Evolutionary conservation across 92 coral and sea anemone species (phyloP).

Genomic region (Muricea muricata): DNA sequence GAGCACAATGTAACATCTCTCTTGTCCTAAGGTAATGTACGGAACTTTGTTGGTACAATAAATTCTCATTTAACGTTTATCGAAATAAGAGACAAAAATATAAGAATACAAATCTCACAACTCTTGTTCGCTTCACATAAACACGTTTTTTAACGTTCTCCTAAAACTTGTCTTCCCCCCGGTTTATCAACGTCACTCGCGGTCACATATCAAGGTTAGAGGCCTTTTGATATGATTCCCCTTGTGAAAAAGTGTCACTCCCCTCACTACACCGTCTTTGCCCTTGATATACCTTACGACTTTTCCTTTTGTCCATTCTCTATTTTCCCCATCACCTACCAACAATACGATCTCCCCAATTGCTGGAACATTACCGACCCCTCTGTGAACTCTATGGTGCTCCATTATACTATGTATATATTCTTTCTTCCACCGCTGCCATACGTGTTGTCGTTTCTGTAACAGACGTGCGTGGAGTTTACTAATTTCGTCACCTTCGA

Average conservation of each 20-base stretch:
- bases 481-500: slow-evolving; percentile 30
- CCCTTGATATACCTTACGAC: slow-evolving; percentile 53
- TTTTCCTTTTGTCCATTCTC: slow-evolving; percentile 65
- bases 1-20: too few species aligned
- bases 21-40: too few species aligned
- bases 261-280: slow-evolving; percentile 62
- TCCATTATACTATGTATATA: slow-evolving; percentile 66
- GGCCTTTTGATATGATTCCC: slow-evolving; percentile 10
- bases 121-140: neutral
- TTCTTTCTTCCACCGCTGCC: slow-evolving; percentile 51
- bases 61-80: too few species aligned
- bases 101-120: too few species aligned
- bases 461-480: slow-evolving; percentile 3
- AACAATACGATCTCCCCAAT: slow-evolving; percentile 65
- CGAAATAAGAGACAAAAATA: too few species aligned
- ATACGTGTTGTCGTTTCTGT: slow-evolving; percentile 34
- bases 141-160: neutral
- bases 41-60: neutral
- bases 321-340: slow-evolving; percentile 71
- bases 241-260: slow-evolving; percentile 33
- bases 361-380: slow-evolving; percentile 27
- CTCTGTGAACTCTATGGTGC: slow-evolving; percentile 49
- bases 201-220: neutral
- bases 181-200: neutral
- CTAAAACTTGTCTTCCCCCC: too few species aligned